These are phyloP conservation scores for Pelmatolapia mariae DNA, from an alignment of 2,113 vertebrate genomes.

Conservation along the genomic window DNA sequence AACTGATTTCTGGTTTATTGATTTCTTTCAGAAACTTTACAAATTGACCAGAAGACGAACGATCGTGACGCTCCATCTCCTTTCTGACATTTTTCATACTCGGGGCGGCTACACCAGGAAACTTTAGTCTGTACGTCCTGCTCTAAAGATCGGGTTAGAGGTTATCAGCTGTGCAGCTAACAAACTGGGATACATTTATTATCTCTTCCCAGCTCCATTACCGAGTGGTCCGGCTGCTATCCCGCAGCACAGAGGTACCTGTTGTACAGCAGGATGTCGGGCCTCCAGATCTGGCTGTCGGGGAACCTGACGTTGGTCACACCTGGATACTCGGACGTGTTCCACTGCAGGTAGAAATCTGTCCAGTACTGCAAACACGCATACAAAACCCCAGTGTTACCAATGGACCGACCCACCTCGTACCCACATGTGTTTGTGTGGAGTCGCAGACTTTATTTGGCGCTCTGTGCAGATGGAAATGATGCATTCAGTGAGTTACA, in stretches of 20 bases:
- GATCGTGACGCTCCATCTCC: not conserved
- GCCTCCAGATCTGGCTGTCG: constrained; percentile 90
- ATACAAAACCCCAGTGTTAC: not conserved
- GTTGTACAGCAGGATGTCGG: constrained; percentile 95
- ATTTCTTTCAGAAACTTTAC: not conserved
- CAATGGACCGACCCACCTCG: not conserved
- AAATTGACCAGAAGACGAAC: not conserved
- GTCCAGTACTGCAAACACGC: constrained; percentile 83
- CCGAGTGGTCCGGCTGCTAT: not conserved
- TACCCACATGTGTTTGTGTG: not conserved
- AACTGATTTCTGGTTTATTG: not conserved
- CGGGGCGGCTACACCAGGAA: not conserved
- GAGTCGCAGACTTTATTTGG: not conserved
- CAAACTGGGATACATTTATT: not conserved
- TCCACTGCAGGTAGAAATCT: constrained; percentile 92
- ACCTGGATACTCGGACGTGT: constrained; percentile 85
- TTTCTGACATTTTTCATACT: not conserved
- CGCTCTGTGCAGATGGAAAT: not conserved
- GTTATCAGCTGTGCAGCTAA: not conserved
- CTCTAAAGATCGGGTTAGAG: not conserved
- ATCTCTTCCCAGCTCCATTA: not conserved
- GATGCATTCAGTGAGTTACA: not conserved
- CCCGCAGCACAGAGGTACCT: constrained; percentile 68
- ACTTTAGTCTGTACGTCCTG: not conserved
- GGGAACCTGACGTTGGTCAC: constrained; percentile 89